Conservation (phyloP, 2,888 invertebrate genomes). For the Perizoma flavofasciatum region DNA sequence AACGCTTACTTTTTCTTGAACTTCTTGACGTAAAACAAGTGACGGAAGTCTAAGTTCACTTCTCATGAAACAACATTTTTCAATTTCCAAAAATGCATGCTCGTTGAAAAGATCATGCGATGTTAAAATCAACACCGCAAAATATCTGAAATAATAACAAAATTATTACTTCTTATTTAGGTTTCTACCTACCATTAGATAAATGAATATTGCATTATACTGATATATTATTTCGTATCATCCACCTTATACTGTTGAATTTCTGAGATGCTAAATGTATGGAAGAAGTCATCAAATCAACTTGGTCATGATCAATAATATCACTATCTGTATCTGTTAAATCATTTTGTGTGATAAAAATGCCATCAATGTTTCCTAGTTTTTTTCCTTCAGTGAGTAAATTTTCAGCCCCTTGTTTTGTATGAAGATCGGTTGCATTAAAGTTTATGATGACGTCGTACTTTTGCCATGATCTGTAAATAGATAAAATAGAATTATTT, state of each 20-base stretch:
- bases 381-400: conserved; percentile 17
- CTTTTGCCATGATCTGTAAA: conserved; percentile 32
- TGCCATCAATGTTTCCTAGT: conserved; percentile 26
- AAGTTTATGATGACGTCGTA: conserved; percentile 18
- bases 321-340: background rate
- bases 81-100: conserved; percentile 11
- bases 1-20: conserved; percentile 15
- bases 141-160: conserved; percentile 26
- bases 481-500: background rate
- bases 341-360: conserved; percentile 24
- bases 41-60: conserved; percentile 17
- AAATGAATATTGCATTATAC: background rate
- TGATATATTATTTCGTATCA: background rate
- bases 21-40: conserved; percentile 15
- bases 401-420: conserved; percentile 18
- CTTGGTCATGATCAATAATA: background rate
- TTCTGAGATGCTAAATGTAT: conserved; percentile 21
- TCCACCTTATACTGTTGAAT: conserved; percentile 16
- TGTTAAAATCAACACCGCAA: conserved; percentile 18
- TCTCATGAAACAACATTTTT: conserved; percentile 25
- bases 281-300: conserved; percentile 16
- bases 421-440: conserved; percentile 18
- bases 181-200: background rate
- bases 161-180: background rate
- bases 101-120: conserved; percentile 2